Conservation (phyloP, 1,140 invertebrate genomes). For the Ceratitis capitata region DNA sequence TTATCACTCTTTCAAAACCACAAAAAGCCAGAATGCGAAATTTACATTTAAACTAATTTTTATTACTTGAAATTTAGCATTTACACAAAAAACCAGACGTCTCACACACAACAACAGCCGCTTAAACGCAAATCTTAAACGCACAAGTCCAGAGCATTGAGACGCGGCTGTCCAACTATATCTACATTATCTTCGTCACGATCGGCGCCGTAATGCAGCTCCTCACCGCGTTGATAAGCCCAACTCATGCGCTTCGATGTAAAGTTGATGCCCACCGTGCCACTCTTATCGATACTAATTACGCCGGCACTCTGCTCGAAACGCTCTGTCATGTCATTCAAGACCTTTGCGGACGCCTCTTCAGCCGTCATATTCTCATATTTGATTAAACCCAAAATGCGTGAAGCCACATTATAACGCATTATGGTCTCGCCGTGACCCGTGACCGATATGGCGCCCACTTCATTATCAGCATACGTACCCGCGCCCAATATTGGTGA, state of each 20-base stretch:
- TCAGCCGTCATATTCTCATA: conserved; percentile 20
- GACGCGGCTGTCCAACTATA: conserved; percentile 28
- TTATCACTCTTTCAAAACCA: no score
- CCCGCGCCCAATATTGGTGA: conserved; percentile 77
- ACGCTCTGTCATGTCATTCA: conserved; percentile 69
- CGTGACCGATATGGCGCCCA: conserved; percentile 80
- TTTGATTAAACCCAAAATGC: conserved; percentile 44
- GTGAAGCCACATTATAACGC: conserved; percentile 47
- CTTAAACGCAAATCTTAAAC: background rate
- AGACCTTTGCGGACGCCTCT: conserved; percentile 37
- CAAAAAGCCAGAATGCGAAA: no score
- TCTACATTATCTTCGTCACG: background rate
- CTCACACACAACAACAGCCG: background rate
- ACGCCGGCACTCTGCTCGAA: conserved; percentile 77
- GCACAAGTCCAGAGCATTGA: background rate
- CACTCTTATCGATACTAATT: conserved; percentile 73
- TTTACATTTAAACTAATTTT: no score
- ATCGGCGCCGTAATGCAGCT: conserved; percentile 44
- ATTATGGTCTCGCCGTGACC: conserved; percentile 68
- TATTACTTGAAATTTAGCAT: conserved; percentile 9
- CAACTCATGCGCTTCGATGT: conserved; percentile 78
- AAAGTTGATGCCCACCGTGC: conserved; percentile 75
- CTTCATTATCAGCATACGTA: conserved; percentile 76
- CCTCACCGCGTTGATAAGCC: conserved; percentile 73
- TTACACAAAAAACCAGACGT: background rate